phyloP scores from a whole-genome alignment of 37 sponge, comb jelly and placozoan species.

The Lycopodina hypogea region DNA sequence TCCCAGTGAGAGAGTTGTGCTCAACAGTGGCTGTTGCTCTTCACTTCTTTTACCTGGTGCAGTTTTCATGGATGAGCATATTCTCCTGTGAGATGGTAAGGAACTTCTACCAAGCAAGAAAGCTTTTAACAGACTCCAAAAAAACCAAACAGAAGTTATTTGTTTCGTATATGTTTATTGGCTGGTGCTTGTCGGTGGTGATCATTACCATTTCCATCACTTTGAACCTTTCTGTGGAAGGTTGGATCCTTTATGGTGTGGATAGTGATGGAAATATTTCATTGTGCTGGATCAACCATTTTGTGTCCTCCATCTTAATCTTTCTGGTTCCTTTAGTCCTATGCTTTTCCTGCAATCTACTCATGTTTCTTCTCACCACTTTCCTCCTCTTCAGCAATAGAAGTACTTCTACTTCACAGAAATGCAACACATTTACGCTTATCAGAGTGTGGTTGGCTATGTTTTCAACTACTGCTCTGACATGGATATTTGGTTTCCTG shows the following conservation, averaged over 20 bases:
- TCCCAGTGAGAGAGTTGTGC: neutral
- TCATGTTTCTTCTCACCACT: constrained; percentile 1
- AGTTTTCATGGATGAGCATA: constrained; percentile 60
- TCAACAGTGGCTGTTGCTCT: constrained; percentile 25
- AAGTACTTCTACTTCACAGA: neutral
- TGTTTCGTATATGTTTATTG: constrained; percentile 29
- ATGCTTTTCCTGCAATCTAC: constrained; percentile 9
- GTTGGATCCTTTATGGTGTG: constrained; percentile 39
- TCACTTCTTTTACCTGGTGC: constrained; percentile 39
- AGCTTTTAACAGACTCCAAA: neutral
- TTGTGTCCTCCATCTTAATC: constrained; percentile 10
- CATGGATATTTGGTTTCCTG: too few species aligned
- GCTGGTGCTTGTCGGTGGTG: constrained; percentile 31
- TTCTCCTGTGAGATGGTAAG: constrained; percentile 20
- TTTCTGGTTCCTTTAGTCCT: constrained; percentile 21
- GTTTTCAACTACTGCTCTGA: constrained; percentile 35
- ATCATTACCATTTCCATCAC: neutral
- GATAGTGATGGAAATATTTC: neutral
- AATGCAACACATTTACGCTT: neutral
- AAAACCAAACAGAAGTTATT: constrained; percentile 1
- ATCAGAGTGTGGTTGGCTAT: constrained; percentile 16
- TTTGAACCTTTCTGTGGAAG: constrained; percentile 32
- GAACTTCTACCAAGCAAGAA: neutral
- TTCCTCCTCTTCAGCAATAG: neutral
- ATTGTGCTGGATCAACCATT: constrained; percentile 39